These are phyloP conservation scores for Danio rerio DNA, from an alignment of 2,113 vertebrate species.

Conservation along the genomic window DNA sequence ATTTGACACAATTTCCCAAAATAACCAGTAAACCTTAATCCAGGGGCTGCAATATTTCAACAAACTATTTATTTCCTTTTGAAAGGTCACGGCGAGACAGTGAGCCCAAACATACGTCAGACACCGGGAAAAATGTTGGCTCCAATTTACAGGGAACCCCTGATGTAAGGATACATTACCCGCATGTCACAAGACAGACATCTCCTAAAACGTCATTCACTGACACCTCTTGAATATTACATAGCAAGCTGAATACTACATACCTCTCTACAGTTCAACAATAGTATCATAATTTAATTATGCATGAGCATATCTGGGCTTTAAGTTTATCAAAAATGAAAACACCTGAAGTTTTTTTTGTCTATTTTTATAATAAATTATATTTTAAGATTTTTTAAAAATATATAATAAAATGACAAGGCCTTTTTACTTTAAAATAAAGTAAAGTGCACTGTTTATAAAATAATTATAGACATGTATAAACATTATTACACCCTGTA, in stretches of 20 bases:
- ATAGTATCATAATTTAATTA: neutral
- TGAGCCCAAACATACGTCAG: neutral
- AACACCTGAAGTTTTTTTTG: neutral
- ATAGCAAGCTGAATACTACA: neutral
- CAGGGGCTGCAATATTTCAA: constrained; percentile 60
- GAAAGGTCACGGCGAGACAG: constrained; percentile 35
- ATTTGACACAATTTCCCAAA: constrained; percentile 29
- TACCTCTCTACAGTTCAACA: too few species aligned
- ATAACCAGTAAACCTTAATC: constrained; percentile 43
- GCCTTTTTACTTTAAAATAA: too few species aligned
- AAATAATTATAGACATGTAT: too few species aligned
- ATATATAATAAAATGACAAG: too few species aligned
- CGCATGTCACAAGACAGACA: constrained; percentile 8
- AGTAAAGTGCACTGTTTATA: too few species aligned
- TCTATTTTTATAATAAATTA: too few species aligned
- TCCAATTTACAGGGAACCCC: neutral
- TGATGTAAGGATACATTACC: neutral
- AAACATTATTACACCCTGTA: neutral
- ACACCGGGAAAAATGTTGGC: neutral
- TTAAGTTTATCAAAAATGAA: neutral
- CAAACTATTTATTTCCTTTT: constrained; percentile 52
- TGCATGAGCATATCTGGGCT: neutral
- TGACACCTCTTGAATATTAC: neutral
- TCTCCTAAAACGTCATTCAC: neutral
- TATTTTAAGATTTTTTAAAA: too few species aligned